Base-by-base conservation (phyloP, 2,797 vertebrate genomes). In the Onychomys torridus region DNA sequence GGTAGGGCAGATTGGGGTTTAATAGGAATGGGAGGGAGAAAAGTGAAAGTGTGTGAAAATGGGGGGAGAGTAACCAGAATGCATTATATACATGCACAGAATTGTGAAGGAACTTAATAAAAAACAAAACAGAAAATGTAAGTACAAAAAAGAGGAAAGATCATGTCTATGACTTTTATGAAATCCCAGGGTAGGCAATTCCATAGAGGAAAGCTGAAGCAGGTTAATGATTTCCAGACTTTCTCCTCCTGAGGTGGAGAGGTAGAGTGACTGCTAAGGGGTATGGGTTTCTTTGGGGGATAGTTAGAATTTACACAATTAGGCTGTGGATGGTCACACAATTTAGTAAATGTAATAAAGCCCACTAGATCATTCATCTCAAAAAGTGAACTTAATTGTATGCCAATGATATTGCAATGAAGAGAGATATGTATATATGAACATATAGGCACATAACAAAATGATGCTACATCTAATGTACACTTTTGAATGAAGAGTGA, bases 361-460 rank as follows among this genome's bases (percentile, higher is more conserved):
- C 23, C 8, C 49, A 87, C 17, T 84, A 49, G 52, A 76, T 59
- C 84, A 9, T 93, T 95, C 40, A 94, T 88, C 89, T 63, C 73
- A 84, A 89, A 75, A 5, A 67, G 46, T 52, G 16, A 91, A 32
- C 83, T 79, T 86, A 73, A 67, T 65, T 77, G 27, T 77, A 32
- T 46, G 49, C 37, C 23, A 61, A 12, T 52, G n/a, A 63, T 61
- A 63, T 40, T 49, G 67, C 59, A 81, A n/a, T 93, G 71, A 49
- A 67, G 83, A 89, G 55, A 13, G 40, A 4, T 57, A 11, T 57
- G 4, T 71, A 19, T n/a, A 6, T 59, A 73, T 81, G 8, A 29
- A 71, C 34, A n/a, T 43, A 49, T n/a, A 34, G 6, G 84, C 40
- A 76, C 16, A 63, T 8, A 34, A 32, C 7, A 57, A 61, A 87